Conservation (phyloP, 2,888 invertebrate species). For the Cerceris ruficornis region DNA sequence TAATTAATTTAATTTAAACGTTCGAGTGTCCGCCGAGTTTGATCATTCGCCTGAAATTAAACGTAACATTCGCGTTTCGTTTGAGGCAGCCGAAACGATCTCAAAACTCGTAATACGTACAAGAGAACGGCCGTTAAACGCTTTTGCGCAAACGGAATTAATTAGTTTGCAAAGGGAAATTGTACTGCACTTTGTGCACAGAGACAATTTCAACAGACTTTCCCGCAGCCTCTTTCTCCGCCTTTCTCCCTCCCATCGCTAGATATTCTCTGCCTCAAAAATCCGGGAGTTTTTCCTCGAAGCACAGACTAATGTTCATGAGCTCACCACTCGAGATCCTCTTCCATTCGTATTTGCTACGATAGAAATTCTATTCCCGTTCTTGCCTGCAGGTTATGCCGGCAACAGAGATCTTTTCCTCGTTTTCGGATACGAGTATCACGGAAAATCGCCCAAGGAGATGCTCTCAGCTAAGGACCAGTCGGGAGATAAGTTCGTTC, state of each 20-base stretch:
- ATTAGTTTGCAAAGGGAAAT: slow-evolving; percentile 11
- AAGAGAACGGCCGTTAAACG: neutral
- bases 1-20: slow-evolving; percentile 54
- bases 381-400: slow-evolving; percentile 40
- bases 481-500: slow-evolving; percentile 33
- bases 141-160: neutral
- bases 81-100: slow-evolving; percentile 4
- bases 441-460: slow-evolving; percentile 40
- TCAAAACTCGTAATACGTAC: neutral
- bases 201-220: neutral
- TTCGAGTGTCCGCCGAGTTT: slow-evolving; percentile 45
- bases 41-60: slow-evolving; percentile 41
- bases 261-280: neutral
- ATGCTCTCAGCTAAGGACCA: slow-evolving; percentile 45
- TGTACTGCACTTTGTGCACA: neutral
- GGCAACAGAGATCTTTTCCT: slow-evolving; percentile 36
- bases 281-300: neutral
- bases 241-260: no score
- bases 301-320: neutral
- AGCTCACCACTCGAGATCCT: slow-evolving; percentile 14
- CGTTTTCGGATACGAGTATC: slow-evolving; percentile 41
- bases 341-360: slow-evolving; percentile 25
- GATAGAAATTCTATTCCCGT: slow-evolving; percentile 51
- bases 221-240: neutral
- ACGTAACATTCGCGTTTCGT: slow-evolving; percentile 21